phyloP scores from a whole-genome alignment of 2,113 vertebrate species.

The Platichthys stellatus region DNA sequence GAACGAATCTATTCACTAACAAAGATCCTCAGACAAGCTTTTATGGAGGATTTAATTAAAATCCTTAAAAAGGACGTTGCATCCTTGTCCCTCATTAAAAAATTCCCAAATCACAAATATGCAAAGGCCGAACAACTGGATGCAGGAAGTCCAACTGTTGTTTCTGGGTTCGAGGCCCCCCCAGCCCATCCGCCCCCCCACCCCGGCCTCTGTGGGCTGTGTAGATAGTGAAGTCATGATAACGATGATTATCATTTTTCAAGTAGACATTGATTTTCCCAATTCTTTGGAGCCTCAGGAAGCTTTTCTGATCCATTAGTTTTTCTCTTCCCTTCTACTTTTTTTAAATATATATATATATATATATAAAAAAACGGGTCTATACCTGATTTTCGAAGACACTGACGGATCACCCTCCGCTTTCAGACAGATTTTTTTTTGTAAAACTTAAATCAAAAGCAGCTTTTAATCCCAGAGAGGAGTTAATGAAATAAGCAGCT shows the following conservation, averaged over 20 bases:
- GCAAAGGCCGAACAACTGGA: background rate
- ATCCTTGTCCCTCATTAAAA: background rate
- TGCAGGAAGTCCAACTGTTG: background rate
- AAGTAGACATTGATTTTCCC: no score
- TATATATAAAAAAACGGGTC: no score
- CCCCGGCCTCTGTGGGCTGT: no score
- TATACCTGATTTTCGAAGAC: no score
- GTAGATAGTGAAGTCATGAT: no score
- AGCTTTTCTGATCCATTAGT: no score
- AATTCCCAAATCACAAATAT: background rate
- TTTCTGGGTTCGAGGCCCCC: background rate
- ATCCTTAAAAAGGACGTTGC: background rate
- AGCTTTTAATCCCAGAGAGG: slow-evolving; percentile 10
- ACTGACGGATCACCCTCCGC: background rate
- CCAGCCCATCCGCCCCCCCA: no score
- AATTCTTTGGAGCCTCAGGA: no score
- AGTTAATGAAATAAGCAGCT: slow-evolving; percentile 15
- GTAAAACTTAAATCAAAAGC: background rate
- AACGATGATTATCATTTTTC: no score
- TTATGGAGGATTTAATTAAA: background rate
- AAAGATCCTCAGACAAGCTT: background rate
- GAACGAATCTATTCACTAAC: background rate
- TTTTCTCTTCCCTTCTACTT: no score
- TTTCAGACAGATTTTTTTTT: background rate
- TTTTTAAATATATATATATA: no score